Evolutionary conservation across 2,113 vertebrate species (phyloP).

Genomic region (Plecturocebus donacophilus): DNA sequence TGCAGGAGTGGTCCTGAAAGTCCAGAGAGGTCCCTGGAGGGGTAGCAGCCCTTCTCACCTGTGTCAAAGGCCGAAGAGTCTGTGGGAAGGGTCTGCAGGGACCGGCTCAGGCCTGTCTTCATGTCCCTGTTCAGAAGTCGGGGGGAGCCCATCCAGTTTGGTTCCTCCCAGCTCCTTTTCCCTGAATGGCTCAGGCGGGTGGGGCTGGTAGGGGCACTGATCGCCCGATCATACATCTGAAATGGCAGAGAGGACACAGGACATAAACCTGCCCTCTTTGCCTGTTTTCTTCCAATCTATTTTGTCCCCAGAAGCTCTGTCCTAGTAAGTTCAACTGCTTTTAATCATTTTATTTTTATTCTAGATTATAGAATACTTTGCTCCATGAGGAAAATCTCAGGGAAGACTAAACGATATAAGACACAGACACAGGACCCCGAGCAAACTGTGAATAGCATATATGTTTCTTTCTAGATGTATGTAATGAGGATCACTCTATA

Average conservation of each 20-base stretch:
- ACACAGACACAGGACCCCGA: not conserved
- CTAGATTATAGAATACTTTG: not conserved
- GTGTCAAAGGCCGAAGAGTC: slow-evolving; percentile 83
- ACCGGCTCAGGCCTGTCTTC: slow-evolving; percentile 94
- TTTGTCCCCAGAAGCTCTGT: not conserved
- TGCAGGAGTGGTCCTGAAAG: not conserved
- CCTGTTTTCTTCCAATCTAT: not conserved
- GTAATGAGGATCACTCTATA: not conserved
- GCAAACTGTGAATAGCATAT: not conserved
- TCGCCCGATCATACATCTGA: slow-evolving; percentile 97
- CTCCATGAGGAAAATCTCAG: not conserved
- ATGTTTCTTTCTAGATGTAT: not conserved
- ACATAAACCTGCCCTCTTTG: not conserved
- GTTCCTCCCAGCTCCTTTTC: slow-evolving; percentile 98
- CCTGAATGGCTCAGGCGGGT: slow-evolving; percentile 92
- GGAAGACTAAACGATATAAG: not conserved
- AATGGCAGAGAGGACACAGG: not conserved
- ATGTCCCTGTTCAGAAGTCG: slow-evolving; percentile 92
- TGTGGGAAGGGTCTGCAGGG: slow-evolving; percentile 94
- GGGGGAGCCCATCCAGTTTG: slow-evolving; percentile 95
- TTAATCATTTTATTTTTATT: not conserved
- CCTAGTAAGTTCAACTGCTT: not conserved
- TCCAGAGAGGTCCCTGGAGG: not conserved
- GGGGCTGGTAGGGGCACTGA: slow-evolving; percentile 97
- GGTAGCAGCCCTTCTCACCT: slow-evolving; percentile 82